Evolutionary conservation across 2,797 vertebrate genomes (phyloP).

Genomic region (Enteromius fasciolatus): DNA sequence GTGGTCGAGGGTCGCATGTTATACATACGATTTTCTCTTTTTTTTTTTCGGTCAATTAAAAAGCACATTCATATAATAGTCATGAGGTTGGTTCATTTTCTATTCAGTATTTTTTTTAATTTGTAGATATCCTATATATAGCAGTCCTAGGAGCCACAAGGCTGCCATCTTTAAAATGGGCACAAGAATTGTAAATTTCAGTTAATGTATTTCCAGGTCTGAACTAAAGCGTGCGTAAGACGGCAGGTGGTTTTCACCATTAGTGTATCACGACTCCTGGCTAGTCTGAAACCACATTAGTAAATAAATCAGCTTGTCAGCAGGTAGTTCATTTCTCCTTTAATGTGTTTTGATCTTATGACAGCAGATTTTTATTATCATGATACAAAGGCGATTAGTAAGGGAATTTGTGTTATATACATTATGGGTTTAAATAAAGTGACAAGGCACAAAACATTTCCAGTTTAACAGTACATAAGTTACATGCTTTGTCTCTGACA

Average conservation of each 20-base stretch:
- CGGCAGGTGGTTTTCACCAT: neutral
- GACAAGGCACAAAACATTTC: neutral
- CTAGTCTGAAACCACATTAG: neutral
- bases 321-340: neutral
- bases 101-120: neutral
- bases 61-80: neutral
- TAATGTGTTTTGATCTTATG: neutral
- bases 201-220: neutral
- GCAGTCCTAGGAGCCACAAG: neutral
- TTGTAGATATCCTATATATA: neutral
- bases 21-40: too few relatives aligned
- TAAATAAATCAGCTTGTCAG: neutral
- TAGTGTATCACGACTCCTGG: neutral
- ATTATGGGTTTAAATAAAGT: neutral
- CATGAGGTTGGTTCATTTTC: neutral
- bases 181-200: neutral
- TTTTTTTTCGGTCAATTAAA: neutral
- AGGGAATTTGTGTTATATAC: neutral
- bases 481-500: neutral
- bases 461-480: neutral
- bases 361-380: conserved; percentile 3
- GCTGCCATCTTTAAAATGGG: neutral
- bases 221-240: neutral
- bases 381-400: neutral
- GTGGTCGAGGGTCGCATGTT: too few relatives aligned